Percentiles rank a stretch among this genome's conserved stretches.
These are phyloP conservation scores for Ptychodera flava DNA, from an alignment of 35 echinoderm and acorn worm species.

Conservation along the genomic window DNA sequence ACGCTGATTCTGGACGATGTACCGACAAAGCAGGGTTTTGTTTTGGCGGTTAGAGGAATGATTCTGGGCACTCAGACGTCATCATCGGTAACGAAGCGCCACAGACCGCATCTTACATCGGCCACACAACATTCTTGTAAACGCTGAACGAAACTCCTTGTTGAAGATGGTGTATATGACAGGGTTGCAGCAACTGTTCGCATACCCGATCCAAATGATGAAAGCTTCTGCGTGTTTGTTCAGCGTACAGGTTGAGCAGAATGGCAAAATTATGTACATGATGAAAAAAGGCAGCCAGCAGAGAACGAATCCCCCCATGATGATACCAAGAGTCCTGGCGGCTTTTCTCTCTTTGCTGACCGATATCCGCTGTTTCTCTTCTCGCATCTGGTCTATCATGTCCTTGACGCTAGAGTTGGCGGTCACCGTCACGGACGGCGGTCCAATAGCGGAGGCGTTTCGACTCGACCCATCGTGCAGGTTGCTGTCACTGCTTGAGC, in stretches of 20 bases:
- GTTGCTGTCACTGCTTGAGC: neutral
- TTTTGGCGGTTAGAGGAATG: neutral
- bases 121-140: neutral
- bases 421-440: neutral
- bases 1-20: no score
- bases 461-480: neutral
- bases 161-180: conserved; percentile 20
- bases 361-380: conserved; percentile 7
- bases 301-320: neutral
- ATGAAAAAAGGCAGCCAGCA: conserved; percentile 14
- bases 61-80: neutral
- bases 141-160: conserved; percentile 2
- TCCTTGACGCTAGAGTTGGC: neutral
- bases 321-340: conserved; percentile 1
- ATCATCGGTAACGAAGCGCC: neutral
- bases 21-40: neutral
- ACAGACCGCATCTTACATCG: neutral
- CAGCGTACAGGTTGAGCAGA: neutral
- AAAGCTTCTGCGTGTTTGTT: neutral
- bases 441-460: neutral
- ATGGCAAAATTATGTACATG: conserved; percentile 17
- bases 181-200: conserved; percentile 11
- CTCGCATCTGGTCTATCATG: neutral
- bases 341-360: conserved; percentile 23
- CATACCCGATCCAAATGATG: conserved; percentile 14